Evolutionary conservation across 2,797 vertebrate species (phyloP).

Genomic region (Lagocephalus sceleratus): DNA sequence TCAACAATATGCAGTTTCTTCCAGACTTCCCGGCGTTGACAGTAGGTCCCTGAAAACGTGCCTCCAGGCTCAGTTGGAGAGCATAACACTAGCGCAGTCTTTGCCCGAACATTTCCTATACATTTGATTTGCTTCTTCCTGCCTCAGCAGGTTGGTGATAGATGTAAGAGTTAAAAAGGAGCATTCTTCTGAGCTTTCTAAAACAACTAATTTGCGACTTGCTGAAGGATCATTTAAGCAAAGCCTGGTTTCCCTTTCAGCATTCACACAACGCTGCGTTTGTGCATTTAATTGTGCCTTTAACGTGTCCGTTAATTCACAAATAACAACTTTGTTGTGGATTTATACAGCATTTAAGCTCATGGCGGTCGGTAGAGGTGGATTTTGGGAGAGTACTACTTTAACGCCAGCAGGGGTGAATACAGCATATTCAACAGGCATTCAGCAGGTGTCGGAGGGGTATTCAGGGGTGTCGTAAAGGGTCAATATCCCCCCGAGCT

Average conservation of each 20-base stretch:
- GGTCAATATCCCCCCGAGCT: constrained; percentile 43
- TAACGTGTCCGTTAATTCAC: too few species aligned
- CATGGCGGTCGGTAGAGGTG: constrained; percentile 1
- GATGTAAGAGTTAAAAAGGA: constrained; percentile 39
- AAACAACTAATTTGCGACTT: constrained; percentile 7
- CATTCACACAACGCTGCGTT: not conserved
- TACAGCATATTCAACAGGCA: constrained; percentile 23
- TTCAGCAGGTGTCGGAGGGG: constrained; percentile 50
- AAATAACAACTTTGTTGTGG: too few species aligned
- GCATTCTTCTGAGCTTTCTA: constrained; percentile 35
- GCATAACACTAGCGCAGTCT: constrained; percentile 17
- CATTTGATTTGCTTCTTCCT: constrained; percentile 22
- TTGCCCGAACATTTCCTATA: not conserved
- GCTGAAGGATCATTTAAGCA: constrained; percentile 12
- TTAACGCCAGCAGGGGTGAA: constrained; percentile 39
- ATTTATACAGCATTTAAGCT: too few species aligned
- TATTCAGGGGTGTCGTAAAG: constrained; percentile 30
- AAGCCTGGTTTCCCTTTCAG: constrained; percentile 3
- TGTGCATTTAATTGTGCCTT: not conserved
- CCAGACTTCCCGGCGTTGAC: constrained; percentile 58
- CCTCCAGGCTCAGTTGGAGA: constrained; percentile 32
- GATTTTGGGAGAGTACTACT: constrained; percentile 31
- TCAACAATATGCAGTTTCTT: constrained; percentile 48
- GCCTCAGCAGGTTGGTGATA: constrained; percentile 9
- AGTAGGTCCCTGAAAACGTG: constrained; percentile 40